These are phyloP conservation scores for Dendrolimus houi DNA, from an alignment of 2,888 invertebrate genomes.

Conservation along the genomic window DNA sequence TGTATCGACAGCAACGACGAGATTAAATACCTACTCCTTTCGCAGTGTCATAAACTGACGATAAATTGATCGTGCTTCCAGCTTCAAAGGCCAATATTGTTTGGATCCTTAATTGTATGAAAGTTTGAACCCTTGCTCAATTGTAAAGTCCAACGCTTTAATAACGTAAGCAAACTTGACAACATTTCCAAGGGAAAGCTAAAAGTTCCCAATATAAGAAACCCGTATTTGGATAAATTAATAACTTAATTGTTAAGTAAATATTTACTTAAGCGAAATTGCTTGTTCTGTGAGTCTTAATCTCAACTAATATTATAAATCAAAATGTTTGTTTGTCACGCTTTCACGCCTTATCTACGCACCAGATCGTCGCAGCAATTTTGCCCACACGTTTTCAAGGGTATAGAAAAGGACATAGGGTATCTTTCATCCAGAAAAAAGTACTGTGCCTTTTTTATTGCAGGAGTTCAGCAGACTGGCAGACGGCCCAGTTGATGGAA, in stretches of 20 bases:
- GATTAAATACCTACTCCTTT: no score
- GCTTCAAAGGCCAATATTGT: slow-evolving; percentile 10
- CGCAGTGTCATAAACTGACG: slow-evolving; percentile 1
- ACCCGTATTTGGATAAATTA: not conserved
- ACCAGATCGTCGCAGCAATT: no score
- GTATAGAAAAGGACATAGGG: no score
- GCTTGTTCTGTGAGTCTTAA: not conserved
- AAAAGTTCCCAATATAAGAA: slow-evolving; percentile 1
- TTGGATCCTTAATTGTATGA: slow-evolving; percentile 18
- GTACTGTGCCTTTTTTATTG: no score
- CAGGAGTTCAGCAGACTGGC: no score
- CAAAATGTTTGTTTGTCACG: no score
- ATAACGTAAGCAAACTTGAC: slow-evolving; percentile 12
- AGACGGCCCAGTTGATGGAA: no score
- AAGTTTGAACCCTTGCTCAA: slow-evolving; percentile 16
- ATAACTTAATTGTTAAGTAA: not conserved
- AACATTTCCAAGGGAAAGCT: slow-evolving; percentile 6
- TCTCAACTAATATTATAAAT: no score
- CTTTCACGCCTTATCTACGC: no score
- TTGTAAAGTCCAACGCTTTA: slow-evolving; percentile 6
- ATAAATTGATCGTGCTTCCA: slow-evolving; percentile 9
- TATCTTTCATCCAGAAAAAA: no score
- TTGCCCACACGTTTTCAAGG: no score
- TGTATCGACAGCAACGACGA: no score
- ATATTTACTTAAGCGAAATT: not conserved